Percentiles rank a stretch among this genome's conserved stretches.
Conservation (phyloP, 2,113 vertebrate species). For the Poicephalus meyeri region DNA sequence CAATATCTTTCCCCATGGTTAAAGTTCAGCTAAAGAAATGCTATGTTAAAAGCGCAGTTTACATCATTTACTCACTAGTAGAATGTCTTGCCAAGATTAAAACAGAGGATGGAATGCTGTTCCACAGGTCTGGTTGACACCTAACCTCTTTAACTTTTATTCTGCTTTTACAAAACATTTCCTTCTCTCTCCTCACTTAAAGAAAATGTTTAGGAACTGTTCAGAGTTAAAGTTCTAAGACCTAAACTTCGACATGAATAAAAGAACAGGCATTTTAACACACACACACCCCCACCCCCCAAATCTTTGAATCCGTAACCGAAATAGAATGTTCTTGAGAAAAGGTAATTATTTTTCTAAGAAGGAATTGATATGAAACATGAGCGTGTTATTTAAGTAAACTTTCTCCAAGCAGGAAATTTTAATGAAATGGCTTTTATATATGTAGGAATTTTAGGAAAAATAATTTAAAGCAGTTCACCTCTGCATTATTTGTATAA, state of each 20-base stretch:
- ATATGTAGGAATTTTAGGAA: background rate
- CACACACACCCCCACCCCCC: too few relatives aligned
- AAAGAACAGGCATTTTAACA: background rate
- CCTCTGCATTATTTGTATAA: background rate
- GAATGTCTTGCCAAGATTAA: background rate
- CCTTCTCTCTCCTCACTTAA: background rate
- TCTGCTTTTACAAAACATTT: background rate
- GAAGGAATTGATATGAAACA: background rate
- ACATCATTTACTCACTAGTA: background rate
- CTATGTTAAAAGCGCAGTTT: background rate
- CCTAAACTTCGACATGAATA: background rate
- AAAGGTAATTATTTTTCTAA: background rate
- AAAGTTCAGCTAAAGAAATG: conserved; percentile 7
- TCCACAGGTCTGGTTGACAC: background rate
- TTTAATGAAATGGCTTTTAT: background rate
- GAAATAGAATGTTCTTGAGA: background rate
- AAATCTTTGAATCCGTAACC: background rate
- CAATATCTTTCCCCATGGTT: background rate
- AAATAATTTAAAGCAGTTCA: background rate
- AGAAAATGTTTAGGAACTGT: background rate
- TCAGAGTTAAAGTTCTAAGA: background rate
- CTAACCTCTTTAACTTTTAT: background rate
- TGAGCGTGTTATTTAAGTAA: background rate
- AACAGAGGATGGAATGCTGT: background rate
- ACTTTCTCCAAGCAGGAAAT: background rate